Evolutionary conservation across 2,113 vertebrate genomes (phyloP).

Genomic region (Rhodinocichla rosea): DNA sequence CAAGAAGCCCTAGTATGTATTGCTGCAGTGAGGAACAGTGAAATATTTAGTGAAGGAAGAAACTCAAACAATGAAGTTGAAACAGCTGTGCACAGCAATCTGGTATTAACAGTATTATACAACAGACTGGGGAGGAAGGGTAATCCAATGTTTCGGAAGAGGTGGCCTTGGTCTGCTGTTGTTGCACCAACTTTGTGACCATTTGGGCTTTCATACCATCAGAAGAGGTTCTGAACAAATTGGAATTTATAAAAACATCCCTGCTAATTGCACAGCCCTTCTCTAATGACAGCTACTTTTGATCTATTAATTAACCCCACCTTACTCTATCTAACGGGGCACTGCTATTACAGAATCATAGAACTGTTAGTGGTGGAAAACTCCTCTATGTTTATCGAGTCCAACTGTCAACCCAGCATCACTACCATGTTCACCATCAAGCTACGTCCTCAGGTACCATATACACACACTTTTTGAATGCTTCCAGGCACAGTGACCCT

Average conservation of each 20-base stretch:
- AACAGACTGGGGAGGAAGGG: not conserved
- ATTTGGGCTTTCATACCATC: not conserved
- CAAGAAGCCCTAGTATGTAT: not conserved
- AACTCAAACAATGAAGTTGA: not conserved
- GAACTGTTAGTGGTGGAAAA: not conserved
- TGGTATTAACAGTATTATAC: not conserved
- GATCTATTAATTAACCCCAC: not conserved
- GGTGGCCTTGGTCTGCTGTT: not conserved
- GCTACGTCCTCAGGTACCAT: not conserved
- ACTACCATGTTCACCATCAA: not conserved
- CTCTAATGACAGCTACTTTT: not conserved
- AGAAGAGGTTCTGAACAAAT: not conserved
- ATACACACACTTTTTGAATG: fast-evolving
- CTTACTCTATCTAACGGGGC: not conserved
- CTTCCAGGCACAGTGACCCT: not conserved
- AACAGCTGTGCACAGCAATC: not conserved
- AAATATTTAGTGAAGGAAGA: not conserved
- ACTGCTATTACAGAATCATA: not conserved
- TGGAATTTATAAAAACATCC: not conserved
- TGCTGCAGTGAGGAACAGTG: not conserved
- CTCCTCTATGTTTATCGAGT: not conserved
- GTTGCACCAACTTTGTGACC: not conserved
- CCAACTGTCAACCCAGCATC: not conserved
- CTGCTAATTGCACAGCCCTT: not conserved
- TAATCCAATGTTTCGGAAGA: not conserved